phyloP scores from a whole-genome alignment of 2,113 vertebrate genomes.

The Engraulis encrasicolus region DNA sequence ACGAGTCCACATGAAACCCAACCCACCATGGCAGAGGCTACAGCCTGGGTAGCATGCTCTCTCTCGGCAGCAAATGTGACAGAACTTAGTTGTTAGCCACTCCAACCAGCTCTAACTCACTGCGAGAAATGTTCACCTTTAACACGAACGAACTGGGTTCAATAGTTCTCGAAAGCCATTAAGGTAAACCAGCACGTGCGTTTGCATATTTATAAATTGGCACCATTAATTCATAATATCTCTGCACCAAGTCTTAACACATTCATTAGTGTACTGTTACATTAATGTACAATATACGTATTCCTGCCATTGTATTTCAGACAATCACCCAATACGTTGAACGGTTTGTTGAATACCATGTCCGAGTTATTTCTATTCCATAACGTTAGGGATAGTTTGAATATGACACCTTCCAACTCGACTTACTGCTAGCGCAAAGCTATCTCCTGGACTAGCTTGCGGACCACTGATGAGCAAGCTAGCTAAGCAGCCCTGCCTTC shows the following conservation, averaged over 20 bases:
- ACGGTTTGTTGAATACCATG: not conserved
- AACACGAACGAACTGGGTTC: not conserved
- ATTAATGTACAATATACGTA: not conserved
- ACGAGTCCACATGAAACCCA: constrained; percentile 27
- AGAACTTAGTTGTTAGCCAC: not conserved
- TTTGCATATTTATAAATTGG: not conserved
- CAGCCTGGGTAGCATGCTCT: constrained; percentile 7
- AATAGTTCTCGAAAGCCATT: not conserved
- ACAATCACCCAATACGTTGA: not conserved
- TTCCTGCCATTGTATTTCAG: not conserved
- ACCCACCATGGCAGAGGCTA: constrained; percentile 14
- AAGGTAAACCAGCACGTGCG: not conserved
- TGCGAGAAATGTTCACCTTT: not conserved
- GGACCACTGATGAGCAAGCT: constrained; percentile 1
- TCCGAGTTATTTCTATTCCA: not conserved
- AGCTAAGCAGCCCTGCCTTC: not conserved
- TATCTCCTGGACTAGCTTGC: constrained; percentile 7
- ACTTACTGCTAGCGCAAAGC: not conserved
- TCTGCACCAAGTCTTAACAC: not conserved
- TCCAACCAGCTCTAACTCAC: not conserved
- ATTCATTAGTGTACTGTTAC: not conserved
- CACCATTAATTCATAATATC: not conserved
- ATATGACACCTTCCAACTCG: not conserved
- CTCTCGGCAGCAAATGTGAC: constrained; percentile 9
- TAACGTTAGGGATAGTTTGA: not conserved